A percentile compares a stretch with the other conserved stretches of the same genome.
Conservation (phyloP, 2,888 invertebrate species). For the Willowsia nigromaculata region DNA sequence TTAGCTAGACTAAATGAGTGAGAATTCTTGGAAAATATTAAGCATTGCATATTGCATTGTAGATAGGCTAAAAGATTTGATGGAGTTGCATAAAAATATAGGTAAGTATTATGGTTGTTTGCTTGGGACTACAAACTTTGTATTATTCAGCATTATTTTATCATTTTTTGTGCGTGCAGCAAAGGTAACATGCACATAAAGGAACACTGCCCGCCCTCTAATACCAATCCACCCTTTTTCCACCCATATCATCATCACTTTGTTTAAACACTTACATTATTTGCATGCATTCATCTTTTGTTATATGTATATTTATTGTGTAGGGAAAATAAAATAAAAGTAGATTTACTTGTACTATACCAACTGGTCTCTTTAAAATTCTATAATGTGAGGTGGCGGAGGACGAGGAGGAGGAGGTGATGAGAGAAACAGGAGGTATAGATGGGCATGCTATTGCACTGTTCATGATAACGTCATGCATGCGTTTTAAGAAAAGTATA, state of each 20-base stretch:
- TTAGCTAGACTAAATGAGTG: too few species aligned
- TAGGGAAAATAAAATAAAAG: not conserved
- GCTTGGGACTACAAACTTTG: not conserved
- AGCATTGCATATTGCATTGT: too few species aligned
- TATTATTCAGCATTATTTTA: not conserved
- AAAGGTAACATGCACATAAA: slow-evolving; percentile 21
- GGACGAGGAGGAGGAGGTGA: slow-evolving; percentile 11
- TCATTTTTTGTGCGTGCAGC: slow-evolving; percentile 15
- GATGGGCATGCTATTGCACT: slow-evolving; percentile 24
- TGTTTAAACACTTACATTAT: slow-evolving; percentile 8
- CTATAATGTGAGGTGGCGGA: not conserved
- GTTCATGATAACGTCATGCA: not conserved
- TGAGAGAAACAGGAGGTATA: slow-evolving; percentile 22
- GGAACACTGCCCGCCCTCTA: not conserved
- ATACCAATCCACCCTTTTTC: slow-evolving; percentile 25
- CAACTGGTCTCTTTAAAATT: not conserved
- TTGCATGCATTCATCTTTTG: slow-evolving; percentile 3
- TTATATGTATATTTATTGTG: slow-evolving; percentile 2
- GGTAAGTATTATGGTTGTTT: not conserved
- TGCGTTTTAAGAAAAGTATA: not conserved
- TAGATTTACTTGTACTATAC: not conserved
- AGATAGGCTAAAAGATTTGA: not conserved
- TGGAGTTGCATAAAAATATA: not conserved
- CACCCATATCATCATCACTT: slow-evolving; percentile 26
- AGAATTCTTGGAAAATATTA: too few species aligned